Base-by-base conservation (phyloP, 2,888 invertebrate species). In the Cephus rjabovi region DNA sequence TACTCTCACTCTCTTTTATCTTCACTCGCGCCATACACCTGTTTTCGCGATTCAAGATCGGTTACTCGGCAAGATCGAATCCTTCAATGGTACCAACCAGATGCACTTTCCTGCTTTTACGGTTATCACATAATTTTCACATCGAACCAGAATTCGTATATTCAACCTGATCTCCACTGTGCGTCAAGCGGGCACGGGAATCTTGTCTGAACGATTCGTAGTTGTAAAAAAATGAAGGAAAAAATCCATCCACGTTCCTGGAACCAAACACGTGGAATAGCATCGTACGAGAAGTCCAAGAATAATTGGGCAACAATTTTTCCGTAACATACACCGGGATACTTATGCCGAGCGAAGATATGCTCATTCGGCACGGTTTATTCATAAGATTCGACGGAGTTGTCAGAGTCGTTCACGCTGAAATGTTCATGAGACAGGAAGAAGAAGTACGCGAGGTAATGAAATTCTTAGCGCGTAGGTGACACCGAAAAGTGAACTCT, bases 401-500 rank as follows among this genome's bases (percentile, higher is more conserved):
- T 56, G 56, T 56, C 56, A 56, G 56, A 56, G 56, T 23, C 56
- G 6, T 56, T 56, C 56, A 56, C 56, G 56, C 56, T 56, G 56
- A 34, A 34, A 30, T 31, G 30, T 71, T 34, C 33, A 71, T 71
- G 30, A 34, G 71, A n/a, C 71, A 30, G 71, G 71, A 31, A 34
- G 31, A 34, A 71, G 33, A 71, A 71, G 12, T 71, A 23, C 34
- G 23, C 56, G 56, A 71, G 31, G 30, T 35, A 40, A 77, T 71
- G 74, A 75, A 75, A 77, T 77, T 77, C 77, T 74, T 56, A 33
- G 33, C 75, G 77, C 77, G 77, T 77, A 76, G 56, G 71, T 71
- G 33, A 71, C 83, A 83, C 86, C 86, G 85, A 86, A 87, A 88
- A 87, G 88, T 83, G 79, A 81, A 87, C 87, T 88, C 89, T 89